phyloP scores from a whole-genome alignment of 2,888 invertebrate species.

The Caenorhabditis drosophilae region DNA sequence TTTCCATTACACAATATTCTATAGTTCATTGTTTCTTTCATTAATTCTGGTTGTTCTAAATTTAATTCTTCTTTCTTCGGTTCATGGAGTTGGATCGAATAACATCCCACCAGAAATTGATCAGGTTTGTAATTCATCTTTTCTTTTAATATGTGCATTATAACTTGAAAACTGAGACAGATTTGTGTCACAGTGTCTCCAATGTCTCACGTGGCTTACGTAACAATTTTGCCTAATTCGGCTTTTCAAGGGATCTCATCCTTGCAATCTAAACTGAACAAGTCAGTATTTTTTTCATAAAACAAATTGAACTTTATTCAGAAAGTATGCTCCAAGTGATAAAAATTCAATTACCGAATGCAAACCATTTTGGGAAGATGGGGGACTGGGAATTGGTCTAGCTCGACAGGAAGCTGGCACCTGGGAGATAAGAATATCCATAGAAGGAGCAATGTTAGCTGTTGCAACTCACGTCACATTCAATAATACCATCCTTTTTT shows the following conservation, averaged over 20 bases:
- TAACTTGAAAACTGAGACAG: conserved; percentile 10
- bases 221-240: conserved; percentile 24
- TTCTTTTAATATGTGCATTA: no score
- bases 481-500: conserved; percentile 39
- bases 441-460: conserved; percentile 41
- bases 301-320: conserved; percentile 9
- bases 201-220: conserved; percentile 23
- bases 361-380: conserved; percentile 66
- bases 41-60: conserved; percentile 52
- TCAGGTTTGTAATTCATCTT: no score
- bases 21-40: conserved; percentile 49
- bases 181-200: conserved; percentile 44
- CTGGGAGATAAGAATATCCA: conserved; percentile 59
- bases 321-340: conserved; percentile 27
- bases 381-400: conserved; percentile 49
- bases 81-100: conserved; percentile 62
- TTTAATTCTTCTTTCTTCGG: conserved; percentile 57
- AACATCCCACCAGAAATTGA: conserved; percentile 63
- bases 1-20: conserved; percentile 61
- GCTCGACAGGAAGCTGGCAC: conserved; percentile 49
- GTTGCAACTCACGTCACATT: conserved; percentile 51
- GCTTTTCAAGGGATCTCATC: conserved; percentile 21
- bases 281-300: conserved; percentile 2
- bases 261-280: conserved; percentile 11
- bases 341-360: conserved; percentile 42